Evolutionary conservation across 2,888 invertebrate species (phyloP).

Genomic region (Sisyra nigra): DNA sequence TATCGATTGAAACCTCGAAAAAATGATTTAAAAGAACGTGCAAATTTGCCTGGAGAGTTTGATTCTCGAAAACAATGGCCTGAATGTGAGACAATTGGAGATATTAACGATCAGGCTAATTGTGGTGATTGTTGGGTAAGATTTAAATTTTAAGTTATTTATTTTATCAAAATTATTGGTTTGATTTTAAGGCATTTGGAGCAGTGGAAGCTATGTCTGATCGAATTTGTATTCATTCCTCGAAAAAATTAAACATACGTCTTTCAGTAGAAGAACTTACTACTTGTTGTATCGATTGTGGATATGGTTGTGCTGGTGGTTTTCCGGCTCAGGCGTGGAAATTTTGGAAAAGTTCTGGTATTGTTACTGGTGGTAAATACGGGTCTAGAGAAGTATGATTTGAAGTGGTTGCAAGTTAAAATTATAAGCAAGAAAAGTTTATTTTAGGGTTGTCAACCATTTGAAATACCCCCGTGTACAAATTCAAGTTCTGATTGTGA

Average conservation of each 20-base stretch:
- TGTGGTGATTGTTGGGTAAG: conserved; percentile 19
- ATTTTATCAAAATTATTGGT: not conserved
- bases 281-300: conserved; percentile 64
- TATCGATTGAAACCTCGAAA: not conserved
- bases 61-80: conserved; percentile 1
- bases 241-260: conserved; percentile 51
- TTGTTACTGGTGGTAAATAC: conserved; percentile 78
- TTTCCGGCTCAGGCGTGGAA: conserved; percentile 72
- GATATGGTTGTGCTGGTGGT: conserved; percentile 74
- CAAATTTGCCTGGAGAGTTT: not conserved
- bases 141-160: too few relatives aligned
- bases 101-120: not conserved
- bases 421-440: not conserved
- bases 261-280: conserved; percentile 76
- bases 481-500: conserved; percentile 58
- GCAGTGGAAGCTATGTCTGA: conserved; percentile 88
- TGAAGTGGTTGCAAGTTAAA: not conserved
- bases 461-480: conserved; percentile 68
- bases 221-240: conserved; percentile 67
- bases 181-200: conserved; percentile 51
- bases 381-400: conserved; percentile 40
- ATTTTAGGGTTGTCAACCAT: conserved; percentile 65
- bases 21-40: not conserved
- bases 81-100: not conserved
- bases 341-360: conserved; percentile 68